Evolutionary conservation across 53 echinoderm and acorn worm species (phyloP).

Genomic region (Echinometra lucunter): DNA sequence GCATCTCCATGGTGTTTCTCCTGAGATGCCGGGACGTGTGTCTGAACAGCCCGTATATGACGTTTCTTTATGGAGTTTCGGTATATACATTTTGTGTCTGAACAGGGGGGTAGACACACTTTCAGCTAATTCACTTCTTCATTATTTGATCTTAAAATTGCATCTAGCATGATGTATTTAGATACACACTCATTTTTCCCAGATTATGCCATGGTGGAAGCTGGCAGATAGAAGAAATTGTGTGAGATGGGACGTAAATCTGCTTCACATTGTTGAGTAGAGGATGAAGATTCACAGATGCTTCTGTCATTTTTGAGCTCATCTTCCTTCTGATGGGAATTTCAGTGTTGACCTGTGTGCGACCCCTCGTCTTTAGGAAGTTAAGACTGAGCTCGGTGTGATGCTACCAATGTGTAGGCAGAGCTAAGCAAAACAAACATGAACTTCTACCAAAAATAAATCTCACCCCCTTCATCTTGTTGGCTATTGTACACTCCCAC

Average conservation of each 20-base stretch:
- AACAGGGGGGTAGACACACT: not conserved
- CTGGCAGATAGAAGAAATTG: not conserved
- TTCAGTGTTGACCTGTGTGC: constrained; percentile 12
- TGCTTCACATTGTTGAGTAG: not conserved
- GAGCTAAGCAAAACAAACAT: constrained; percentile 59
- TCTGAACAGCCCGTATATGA: no score
- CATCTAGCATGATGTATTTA: not conserved
- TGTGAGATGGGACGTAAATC: not conserved
- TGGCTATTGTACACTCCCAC: not conserved
- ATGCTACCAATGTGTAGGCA: constrained; percentile 18
- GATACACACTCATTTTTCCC: not conserved
- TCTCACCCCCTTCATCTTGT: not conserved
- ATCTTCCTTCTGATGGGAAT: constrained; percentile 54
- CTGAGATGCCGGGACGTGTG: no score
- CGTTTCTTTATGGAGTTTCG: no score
- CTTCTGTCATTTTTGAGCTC: constrained; percentile 7
- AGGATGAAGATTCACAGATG: constrained; percentile 32
- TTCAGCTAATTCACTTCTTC: not conserved
- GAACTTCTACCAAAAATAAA: constrained; percentile 57
- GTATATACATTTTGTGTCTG: no score
- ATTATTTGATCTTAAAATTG: not conserved
- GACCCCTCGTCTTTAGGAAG: constrained; percentile 22
- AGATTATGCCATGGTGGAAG: not conserved
- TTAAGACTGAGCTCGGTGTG: not conserved
- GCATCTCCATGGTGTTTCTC: no score